Evolutionary conservation across 2,888 invertebrate species (phyloP).

Genomic region (Hirtodrosophila trivittata): DNA sequence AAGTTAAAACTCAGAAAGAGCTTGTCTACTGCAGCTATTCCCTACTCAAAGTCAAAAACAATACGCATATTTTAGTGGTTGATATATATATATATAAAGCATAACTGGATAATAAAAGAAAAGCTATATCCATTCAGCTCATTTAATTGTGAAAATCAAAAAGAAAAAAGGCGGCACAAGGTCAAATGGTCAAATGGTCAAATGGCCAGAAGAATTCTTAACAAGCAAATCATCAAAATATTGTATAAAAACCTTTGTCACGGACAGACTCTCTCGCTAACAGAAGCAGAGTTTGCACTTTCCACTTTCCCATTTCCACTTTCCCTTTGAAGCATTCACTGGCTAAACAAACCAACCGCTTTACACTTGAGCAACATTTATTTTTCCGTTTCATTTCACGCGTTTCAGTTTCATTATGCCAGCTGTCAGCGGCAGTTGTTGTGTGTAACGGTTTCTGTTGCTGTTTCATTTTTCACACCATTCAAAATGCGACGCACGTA

Average conservation of each 20-base stretch:
- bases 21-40: too few species aligned
- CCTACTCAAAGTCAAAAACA: too few species aligned
- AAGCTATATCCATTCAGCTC: too few species aligned
- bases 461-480: constrained; percentile 68
- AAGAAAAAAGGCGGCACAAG: too few species aligned
- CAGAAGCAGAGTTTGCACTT: constrained; percentile 5
- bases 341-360: constrained; percentile 58
- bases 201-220: constrained; percentile 35
- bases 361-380: constrained; percentile 70
- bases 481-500: constrained; percentile 62
- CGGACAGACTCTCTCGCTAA: constrained; percentile 37
- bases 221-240: constrained; percentile 30
- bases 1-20: too few species aligned
- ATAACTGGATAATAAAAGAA: too few species aligned
- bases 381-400: constrained; percentile 72
- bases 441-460: constrained; percentile 48
- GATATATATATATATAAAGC: too few species aligned
- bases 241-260: constrained; percentile 59
- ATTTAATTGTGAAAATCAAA: too few species aligned
- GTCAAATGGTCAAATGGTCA: too few species aligned
- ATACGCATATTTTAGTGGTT: too few species aligned
- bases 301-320: neutral
- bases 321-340: neutral
- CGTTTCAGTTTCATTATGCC: constrained; percentile 69
- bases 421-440: constrained; percentile 65